These are phyloP conservation scores for Sylvilagus floridanus DNA, from an alignment of 2,797 vertebrate genomes.

Conservation along the genomic window DNA sequence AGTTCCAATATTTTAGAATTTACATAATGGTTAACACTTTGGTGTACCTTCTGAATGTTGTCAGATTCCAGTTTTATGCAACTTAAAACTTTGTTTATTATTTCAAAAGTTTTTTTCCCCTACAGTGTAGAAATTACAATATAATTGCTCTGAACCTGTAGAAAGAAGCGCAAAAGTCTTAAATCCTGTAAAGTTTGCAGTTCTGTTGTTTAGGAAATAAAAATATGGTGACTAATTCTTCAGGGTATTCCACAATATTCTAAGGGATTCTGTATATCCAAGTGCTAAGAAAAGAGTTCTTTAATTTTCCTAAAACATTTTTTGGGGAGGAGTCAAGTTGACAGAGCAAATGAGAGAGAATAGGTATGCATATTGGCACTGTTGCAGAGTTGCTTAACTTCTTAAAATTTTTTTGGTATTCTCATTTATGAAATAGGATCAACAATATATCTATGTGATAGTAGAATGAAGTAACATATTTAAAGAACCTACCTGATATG, in stretches of 20 bases:
- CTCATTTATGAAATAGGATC: not conserved
- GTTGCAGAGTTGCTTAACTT: not conserved
- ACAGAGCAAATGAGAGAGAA: not conserved
- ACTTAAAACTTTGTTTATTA: not conserved
- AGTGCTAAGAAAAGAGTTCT: not conserved
- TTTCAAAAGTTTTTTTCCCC: not conserved
- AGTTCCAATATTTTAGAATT: not conserved
- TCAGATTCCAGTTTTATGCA: not conserved
- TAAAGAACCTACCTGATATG: not conserved
- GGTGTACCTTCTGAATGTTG: not conserved
- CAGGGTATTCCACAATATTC: not conserved
- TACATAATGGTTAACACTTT: not conserved
- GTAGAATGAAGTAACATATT: not conserved
- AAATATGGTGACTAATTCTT: not conserved
- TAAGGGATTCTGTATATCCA: not conserved
- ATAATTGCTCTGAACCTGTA: not conserved
- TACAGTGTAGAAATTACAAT: not conserved
- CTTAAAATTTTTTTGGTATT: not conserved
- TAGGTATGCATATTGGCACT: not conserved
- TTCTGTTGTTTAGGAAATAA: not conserved
- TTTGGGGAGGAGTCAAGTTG: not conserved
- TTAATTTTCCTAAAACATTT: not conserved
- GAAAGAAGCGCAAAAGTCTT: not conserved
- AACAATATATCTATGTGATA: not conserved
- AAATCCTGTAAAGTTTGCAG: not conserved